Evolutionary conservation across 2,797 vertebrate species (phyloP).

Genomic region (Psittacula echo): DNA sequence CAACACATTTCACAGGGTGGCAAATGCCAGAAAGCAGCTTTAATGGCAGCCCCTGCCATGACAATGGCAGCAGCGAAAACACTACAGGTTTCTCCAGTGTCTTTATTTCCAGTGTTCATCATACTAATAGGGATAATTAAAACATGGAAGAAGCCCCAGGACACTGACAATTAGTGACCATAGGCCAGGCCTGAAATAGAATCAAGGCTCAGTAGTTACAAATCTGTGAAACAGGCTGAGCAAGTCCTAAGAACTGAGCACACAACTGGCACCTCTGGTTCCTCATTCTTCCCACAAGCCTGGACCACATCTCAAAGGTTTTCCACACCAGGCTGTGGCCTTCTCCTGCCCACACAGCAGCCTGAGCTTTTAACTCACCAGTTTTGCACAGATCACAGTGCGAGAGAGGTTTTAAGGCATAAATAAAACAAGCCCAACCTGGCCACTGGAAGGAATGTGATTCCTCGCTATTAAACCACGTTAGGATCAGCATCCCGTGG

Average conservation of each 20-base stretch:
- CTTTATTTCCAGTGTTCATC: background rate
- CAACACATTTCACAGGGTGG: background rate
- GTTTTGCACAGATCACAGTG: background rate
- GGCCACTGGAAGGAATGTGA: background rate
- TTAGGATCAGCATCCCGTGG: background rate
- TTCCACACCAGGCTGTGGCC: background rate
- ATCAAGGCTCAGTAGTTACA: background rate
- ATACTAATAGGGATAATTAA: background rate
- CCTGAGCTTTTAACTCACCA: background rate
- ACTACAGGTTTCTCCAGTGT: background rate
- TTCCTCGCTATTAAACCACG: fast-evolving
- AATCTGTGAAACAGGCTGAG: background rate
- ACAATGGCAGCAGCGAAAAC: background rate
- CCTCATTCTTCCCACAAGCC: background rate
- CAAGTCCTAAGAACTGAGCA: background rate
- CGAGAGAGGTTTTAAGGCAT: background rate
- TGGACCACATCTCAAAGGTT: background rate
- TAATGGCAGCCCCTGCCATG: background rate
- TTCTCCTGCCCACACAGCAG: constrained; percentile 15
- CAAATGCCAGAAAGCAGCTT: constrained; percentile 1
- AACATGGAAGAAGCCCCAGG: background rate
- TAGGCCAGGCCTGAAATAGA: background rate
- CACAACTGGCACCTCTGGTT: background rate
- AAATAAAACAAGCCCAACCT: background rate
- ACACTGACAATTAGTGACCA: background rate